Conservation (phyloP, 2,113 vertebrate genomes). For the Taxidea taxus region DNA sequence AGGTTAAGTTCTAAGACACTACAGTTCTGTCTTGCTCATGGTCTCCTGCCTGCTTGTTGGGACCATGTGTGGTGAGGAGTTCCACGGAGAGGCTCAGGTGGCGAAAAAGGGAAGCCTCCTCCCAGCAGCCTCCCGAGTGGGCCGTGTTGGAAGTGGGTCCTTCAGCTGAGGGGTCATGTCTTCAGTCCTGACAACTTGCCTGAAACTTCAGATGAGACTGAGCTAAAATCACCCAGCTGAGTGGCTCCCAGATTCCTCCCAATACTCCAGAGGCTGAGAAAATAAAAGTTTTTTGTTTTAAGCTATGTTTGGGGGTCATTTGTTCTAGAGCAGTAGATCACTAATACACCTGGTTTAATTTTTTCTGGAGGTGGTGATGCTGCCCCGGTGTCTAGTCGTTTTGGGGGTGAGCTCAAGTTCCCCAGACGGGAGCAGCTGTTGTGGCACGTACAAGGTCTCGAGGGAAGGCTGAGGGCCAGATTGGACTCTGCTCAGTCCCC, state of each 20-base stretch:
- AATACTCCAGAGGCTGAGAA: neutral
- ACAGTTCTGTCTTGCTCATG: neutral
- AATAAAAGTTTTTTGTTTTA: neutral
- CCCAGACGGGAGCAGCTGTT: neutral
- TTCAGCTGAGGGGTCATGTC: neutral
- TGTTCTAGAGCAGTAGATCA: neutral
- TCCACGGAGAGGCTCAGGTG: neutral
- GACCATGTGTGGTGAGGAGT: neutral
- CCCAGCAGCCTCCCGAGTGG: neutral
- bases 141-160: neutral
- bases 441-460: neutral
- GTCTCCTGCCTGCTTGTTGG: neutral
- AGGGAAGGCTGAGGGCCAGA: neutral
- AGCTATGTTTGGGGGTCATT: neutral
- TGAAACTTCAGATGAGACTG: neutral
- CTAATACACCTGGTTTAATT: neutral
- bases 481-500: neutral
- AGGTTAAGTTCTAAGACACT: neutral
- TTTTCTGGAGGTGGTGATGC: neutral
- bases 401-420: neutral
- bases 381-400: neutral
- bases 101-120: neutral
- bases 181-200: neutral
- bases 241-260: constrained; percentile 18
- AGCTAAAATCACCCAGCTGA: neutral